Base-by-base conservation (phyloP, 2,888 invertebrate species). In the Acanthoscelides obtectus region DNA sequence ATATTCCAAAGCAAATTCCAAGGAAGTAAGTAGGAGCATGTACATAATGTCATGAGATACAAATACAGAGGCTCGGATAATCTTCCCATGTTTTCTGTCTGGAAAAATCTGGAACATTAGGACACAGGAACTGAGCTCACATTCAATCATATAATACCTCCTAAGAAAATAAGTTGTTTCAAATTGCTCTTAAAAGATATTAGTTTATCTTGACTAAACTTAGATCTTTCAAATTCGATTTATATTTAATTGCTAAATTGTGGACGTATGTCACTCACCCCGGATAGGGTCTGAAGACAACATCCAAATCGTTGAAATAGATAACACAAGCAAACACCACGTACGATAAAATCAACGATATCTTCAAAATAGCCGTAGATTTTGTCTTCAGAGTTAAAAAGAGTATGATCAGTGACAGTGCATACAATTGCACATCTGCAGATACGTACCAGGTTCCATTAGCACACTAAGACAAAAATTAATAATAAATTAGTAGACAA, bases 401-500 rank as follows among this genome's bases (percentile, higher is more conserved):
- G 4, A 73, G 66, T 4, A 71, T 64, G 2, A 68, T 6, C 69
- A 73, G n/a, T 20, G 27, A 20, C 0, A 73, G 4, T 19, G 45
- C 21, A 22, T 73, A 73, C 17, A 69, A 67, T 20, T 73, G 73
- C 3, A 71, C 66, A 21, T 73, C 73, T 1, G 67, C 20, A 0
- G 73, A 70, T 4, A 71, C 17, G 1, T 64, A 73, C 73, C 73
- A 73, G 25, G 67, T 25, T 22, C 45, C 68, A 12, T 21, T 5
- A 27, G 67, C 67, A 67, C 73, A 73, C 73, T 70, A 17, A 72
- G 68, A 70, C 22, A 64, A n/a, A n/a, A n/a, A n/a, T n/a, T n/a
- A n/a, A n/a, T n/a, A n/a, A n/a, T n/a, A n/a, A n/a, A n/a, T n/a
- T n/a, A n/a, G n/a, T n/a, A n/a, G n/a, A n/a, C n/a, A n/a, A n/a